These are phyloP conservation scores for Gavia stellata DNA, from an alignment of 2,113 vertebrate genomes.

Conservation along the genomic window DNA sequence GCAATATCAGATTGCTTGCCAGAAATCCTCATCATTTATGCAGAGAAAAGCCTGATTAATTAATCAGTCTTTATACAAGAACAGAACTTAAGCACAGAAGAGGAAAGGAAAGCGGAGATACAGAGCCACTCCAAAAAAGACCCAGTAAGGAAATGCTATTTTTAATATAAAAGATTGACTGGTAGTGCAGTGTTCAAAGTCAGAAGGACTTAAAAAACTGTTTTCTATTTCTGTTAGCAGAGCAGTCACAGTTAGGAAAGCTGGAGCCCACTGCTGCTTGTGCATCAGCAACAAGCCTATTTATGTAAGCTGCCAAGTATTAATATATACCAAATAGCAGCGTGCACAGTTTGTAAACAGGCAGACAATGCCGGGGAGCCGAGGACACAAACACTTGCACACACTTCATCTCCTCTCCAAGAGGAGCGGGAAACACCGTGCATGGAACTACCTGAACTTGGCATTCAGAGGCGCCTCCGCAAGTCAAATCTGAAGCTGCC, in stretches of 20 bases:
- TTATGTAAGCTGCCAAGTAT: neutral
- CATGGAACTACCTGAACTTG: neutral
- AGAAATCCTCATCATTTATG: neutral
- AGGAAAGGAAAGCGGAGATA: neutral
- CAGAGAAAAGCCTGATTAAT: neutral
- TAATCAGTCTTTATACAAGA: neutral
- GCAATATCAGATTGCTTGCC: neutral
- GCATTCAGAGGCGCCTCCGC: neutral
- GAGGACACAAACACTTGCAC: neutral
- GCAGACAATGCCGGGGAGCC: neutral
- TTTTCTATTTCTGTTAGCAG: neutral
- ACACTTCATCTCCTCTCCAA: neutral
- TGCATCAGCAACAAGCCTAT: neutral
- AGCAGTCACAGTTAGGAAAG: neutral
- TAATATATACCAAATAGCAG: neutral
- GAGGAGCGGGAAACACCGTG: accelerated
- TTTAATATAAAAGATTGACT: neutral
- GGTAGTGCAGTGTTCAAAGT: neutral
- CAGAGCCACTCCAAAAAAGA: neutral
- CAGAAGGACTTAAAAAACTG: neutral
- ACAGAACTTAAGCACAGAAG: neutral
- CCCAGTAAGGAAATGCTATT: neutral
- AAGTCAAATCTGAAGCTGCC: neutral
- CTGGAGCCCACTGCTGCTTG: neutral
- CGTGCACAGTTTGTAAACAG: neutral